Base-by-base conservation (phyloP, 23 tunicate species). In the Phallusia fumigata region DNA sequence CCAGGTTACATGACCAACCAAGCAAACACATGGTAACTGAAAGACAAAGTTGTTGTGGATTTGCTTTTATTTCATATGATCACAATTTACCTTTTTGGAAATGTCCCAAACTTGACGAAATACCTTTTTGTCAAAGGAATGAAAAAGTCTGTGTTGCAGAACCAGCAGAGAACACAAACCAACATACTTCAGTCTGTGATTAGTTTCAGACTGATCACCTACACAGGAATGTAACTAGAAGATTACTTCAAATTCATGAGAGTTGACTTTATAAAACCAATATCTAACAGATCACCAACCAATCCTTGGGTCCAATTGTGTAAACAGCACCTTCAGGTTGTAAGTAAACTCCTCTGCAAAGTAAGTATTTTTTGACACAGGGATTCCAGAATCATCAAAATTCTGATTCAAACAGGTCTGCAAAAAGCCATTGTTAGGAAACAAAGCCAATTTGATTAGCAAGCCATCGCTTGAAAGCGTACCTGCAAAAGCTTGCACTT, bases 331-430 rank as follows among this genome's bases (percentile, higher is more conserved):
- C 84, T 82, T 84, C 53, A 93, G 81, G 52, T 88, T 93, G 82
- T 32, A 49, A 24, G 44, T n/a, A 81, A 93, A 93, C 65, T 93
- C 98, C 78, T 88, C 93, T 21, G 86, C 65, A 82, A 93, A 87
- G 44, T 69, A 36, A 21, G 90, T 26, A 53, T 93, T 93, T 51
- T 93, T 93, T 15, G 90, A 49, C 34, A 93, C 98, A 50, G 98
- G 98, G 35, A 93, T 93, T 0, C 98, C 98, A 73, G 89, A 77
- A 64, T 93, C 98, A 75, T 93, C 98, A 81, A 84, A 93, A 40
- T 93, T 87, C 77, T 93, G 98, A 35, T 75, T 75, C 33, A 84
- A 84, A 52, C 97, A 92, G 87, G 73, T 53, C 86, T 88, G 30
- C 36, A 86, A 65, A 32, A 18, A 6, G 36, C 33, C 5, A 35